Conservation (phyloP, 1,140 invertebrate genomes). For the Pseudomyrmex concolor region DNA sequence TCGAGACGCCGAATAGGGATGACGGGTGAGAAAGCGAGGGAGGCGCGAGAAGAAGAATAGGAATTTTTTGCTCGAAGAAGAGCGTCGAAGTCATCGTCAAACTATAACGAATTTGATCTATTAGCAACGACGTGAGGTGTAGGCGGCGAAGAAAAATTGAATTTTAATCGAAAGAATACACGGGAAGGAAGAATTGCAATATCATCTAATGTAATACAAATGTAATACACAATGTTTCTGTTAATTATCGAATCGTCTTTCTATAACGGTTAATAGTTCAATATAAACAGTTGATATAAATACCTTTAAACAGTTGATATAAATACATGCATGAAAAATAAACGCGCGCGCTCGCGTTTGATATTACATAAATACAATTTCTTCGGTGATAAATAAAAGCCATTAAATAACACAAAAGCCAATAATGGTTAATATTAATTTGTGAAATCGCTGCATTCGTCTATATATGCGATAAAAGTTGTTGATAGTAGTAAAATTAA, state of each 20-base stretch:
- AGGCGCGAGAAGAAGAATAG: slow-evolving; percentile 26
- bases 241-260: slow-evolving; percentile 38
- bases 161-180: slow-evolving; percentile 48
- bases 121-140: slow-evolving; percentile 5
- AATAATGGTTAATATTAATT: slow-evolving; percentile 45
- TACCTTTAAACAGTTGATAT: not conserved
- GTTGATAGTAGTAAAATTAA: slow-evolving; percentile 11
- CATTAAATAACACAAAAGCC: slow-evolving; percentile 41
- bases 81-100: slow-evolving; percentile 33
- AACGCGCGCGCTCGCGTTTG: not conserved
- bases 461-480: slow-evolving; percentile 28
- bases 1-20: slow-evolving; percentile 25
- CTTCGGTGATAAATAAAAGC: slow-evolving; percentile 38
- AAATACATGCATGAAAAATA: slow-evolving; percentile 1
- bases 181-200: not conserved
- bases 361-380: slow-evolving; percentile 40
- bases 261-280: not conserved
- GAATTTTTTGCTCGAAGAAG: slow-evolving; percentile 46
- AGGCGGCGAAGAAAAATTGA: slow-evolving; percentile 24
- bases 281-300: slow-evolving; percentile 1
- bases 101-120: slow-evolving; percentile 34
- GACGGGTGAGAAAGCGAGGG: slow-evolving; percentile 28
- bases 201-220: slow-evolving; percentile 52
- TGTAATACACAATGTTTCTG: slow-evolving; percentile 26
- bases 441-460: slow-evolving; percentile 25